Evolutionary conservation across 1,140 invertebrate genomes (phyloP).

Genomic region (Conus ventricosus): DNA sequence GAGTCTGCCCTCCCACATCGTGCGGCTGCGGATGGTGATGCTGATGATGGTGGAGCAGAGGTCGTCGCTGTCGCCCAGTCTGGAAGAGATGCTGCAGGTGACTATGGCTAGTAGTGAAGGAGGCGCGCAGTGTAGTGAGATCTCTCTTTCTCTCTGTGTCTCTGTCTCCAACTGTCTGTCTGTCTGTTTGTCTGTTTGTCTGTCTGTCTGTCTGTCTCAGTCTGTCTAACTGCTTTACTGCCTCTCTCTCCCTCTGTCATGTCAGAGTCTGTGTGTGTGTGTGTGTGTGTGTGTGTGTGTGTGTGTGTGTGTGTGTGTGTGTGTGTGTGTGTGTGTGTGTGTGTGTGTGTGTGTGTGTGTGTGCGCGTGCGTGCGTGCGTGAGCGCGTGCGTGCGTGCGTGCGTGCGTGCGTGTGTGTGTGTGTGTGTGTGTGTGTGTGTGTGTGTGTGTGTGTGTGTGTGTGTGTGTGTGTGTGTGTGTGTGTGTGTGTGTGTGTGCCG

Average conservation of each 20-base stretch:
- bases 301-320: background rate
- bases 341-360: background rate
- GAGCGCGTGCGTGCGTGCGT: background rate
- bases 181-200: background rate
- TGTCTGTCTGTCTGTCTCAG: background rate
- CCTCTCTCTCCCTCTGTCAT: background rate
- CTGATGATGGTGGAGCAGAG: constrained; percentile 6
- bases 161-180: background rate
- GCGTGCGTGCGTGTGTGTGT: background rate
- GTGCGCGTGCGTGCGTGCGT: background rate
- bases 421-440: no score
- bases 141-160: background rate
- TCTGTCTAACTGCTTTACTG: background rate
- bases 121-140: no score
- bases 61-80: background rate
- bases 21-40: constrained; percentile 57
- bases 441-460: no score
- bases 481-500: no score
- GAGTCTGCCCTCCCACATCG: constrained; percentile 81
- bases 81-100: constrained; percentile 38
- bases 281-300: background rate
- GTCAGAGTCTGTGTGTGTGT: background rate
- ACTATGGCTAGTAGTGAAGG: background rate
- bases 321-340: background rate
- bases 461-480: no score